Percentiles rank a stretch among this genome's conserved stretches.
phyloP scores from a whole-genome alignment of 2,113 vertebrate species.

The Nothocercus julius region DNA sequence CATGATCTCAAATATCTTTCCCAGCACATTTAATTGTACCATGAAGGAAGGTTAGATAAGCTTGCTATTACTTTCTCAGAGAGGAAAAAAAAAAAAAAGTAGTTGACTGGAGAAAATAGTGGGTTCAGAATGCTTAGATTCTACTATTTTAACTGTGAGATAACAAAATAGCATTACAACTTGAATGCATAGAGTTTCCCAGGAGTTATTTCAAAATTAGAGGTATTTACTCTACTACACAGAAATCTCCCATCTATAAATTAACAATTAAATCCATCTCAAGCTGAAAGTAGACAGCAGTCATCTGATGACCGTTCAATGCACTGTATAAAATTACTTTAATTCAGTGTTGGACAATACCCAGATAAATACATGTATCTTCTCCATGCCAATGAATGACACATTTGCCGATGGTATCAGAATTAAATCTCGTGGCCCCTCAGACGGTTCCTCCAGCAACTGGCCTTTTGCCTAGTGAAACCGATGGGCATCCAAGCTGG shows the following conservation, averaged over 20 bases:
- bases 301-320: background rate
- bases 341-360: slow-evolving; percentile 24
- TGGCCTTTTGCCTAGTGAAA: slow-evolving; percentile 32
- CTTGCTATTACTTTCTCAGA: background rate
- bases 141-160: background rate
- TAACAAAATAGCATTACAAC: background rate
- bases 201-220: background rate
- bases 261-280: background rate
- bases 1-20: background rate
- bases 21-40: background rate
- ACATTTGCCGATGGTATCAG: background rate
- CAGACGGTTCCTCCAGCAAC: background rate
- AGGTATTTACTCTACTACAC: background rate
- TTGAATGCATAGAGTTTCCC: background rate
- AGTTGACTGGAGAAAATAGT: background rate
- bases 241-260: background rate
- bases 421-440: background rate
- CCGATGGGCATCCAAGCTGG: background rate
- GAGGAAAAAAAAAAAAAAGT: background rate
- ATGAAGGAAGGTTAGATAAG: background rate
- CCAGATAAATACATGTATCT: slow-evolving; percentile 21
- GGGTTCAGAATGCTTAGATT: background rate
- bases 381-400: background rate
- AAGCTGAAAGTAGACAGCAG: background rate
- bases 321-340: slow-evolving; percentile 9